Conservation (phyloP, 35 echinoderm and acorn worm species). For the Acanthaster planci region DNA sequence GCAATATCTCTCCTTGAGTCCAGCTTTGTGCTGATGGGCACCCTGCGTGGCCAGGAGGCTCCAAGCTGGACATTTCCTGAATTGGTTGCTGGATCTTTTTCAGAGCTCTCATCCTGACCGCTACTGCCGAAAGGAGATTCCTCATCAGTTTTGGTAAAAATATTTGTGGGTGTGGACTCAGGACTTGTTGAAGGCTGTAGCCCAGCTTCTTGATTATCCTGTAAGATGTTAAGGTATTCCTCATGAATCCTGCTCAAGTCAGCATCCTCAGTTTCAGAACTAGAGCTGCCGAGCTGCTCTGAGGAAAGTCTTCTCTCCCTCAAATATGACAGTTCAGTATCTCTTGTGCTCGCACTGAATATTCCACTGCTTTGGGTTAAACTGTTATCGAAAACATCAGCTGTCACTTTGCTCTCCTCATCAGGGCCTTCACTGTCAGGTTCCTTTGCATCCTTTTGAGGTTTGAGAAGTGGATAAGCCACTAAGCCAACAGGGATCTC, state of each 20-base stretch:
- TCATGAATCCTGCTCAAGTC: slow-evolving; percentile 20
- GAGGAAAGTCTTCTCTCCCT: background rate
- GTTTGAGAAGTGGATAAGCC: background rate
- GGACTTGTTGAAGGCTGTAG: background rate
- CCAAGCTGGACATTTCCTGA: slow-evolving; percentile 6
- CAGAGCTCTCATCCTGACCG: background rate
- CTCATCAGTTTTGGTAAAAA: slow-evolving; percentile 31
- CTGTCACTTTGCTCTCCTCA: background rate
- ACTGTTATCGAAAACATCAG: background rate
- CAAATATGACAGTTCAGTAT: background rate
- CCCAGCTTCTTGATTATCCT: background rate
- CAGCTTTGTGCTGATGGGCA: slow-evolving; percentile 44
- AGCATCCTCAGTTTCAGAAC: slow-evolving; percentile 3
- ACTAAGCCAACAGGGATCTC: background rate
- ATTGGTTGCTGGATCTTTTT: background rate
- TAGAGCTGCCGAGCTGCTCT: background rate
- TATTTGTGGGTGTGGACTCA: slow-evolving; percentile 16
- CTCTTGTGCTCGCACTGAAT: slow-evolving; percentile 47
- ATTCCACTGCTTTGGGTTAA: slow-evolving; percentile 63
- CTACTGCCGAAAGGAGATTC: background rate
- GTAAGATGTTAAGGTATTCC: slow-evolving; percentile 13
- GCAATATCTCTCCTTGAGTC: slow-evolving; percentile 78
- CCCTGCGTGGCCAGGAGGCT: slow-evolving; percentile 48
- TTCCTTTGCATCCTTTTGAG: background rate
- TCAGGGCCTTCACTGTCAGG: background rate